Evolutionary conservation across 2,113 vertebrate species (phyloP).

Genomic region (Nerophis ophidion): DNA sequence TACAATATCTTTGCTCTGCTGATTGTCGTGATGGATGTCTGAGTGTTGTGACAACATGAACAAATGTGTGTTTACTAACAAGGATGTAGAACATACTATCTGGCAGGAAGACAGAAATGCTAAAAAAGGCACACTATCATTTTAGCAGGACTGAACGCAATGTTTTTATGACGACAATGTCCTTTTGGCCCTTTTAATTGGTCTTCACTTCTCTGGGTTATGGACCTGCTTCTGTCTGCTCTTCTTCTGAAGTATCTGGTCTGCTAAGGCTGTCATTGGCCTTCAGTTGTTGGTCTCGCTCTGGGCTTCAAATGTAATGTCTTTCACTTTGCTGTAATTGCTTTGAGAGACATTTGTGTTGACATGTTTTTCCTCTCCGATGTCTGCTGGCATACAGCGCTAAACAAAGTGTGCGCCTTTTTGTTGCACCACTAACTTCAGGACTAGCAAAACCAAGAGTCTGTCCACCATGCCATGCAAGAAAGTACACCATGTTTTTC

Average conservation of each 20-base stretch:
- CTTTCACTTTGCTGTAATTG: conserved; percentile 77
- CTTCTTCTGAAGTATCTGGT: conserved; percentile 18
- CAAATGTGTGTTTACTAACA: background rate
- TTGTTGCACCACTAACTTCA: no score
- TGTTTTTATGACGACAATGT: background rate
- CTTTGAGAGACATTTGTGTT: conserved; percentile 69
- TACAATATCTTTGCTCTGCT: no score
- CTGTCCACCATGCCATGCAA: no score
- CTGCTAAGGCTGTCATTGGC: conserved; percentile 47
- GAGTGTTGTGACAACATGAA: no score
- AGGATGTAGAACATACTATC: conserved; percentile 11
- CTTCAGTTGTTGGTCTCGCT: conserved; percentile 58
- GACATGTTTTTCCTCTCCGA: conserved; percentile 56
- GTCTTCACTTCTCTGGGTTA: conserved; percentile 15
- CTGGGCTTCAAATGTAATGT: conserved; percentile 76
- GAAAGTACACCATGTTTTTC: no score
- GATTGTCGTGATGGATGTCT: no score
- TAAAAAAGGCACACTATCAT: conserved; percentile 16
- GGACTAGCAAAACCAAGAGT: no score
- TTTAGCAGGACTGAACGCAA: conserved; percentile 9
- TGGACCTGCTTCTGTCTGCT: conserved; percentile 32
- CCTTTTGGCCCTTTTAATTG: conserved; percentile 19
- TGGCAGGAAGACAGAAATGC: conserved; percentile 14
- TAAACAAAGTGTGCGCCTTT: no score
- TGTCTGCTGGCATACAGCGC: conserved; percentile 19